Conservation (phyloP, 2,797 vertebrate genomes). For the Phyllotis vaccarum region DNA sequence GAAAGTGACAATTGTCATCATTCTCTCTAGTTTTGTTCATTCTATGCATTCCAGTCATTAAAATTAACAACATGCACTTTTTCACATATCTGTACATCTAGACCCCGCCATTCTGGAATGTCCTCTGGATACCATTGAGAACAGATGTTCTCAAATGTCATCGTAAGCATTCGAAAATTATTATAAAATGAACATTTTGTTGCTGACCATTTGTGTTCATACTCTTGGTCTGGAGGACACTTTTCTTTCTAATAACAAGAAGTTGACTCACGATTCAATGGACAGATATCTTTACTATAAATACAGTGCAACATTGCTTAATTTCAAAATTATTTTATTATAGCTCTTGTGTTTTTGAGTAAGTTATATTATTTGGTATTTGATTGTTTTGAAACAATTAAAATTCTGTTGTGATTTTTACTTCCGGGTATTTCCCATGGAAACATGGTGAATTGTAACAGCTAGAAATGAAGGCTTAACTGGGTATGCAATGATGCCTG, state of each 20-base stretch:
- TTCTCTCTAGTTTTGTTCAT: slow-evolving; percentile 64
- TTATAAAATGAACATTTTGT: slow-evolving; percentile 85
- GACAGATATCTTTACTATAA: slow-evolving; percentile 69
- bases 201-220: slow-evolving; percentile 81
- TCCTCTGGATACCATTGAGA: slow-evolving; percentile 86
- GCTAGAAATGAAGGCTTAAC: neutral
- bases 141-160: slow-evolving; percentile 89
- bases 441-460: slow-evolving; percentile 11
- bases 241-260: slow-evolving; percentile 79
- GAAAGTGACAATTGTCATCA: slow-evolving; percentile 23
- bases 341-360: slow-evolving; percentile 60
- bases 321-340: slow-evolving; percentile 48
- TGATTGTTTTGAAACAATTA: slow-evolving; percentile 63
- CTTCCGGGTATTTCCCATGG: slow-evolving; percentile 36
- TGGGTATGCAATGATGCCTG: slow-evolving; percentile 14
- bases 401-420: slow-evolving; percentile 55
- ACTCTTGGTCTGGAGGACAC: slow-evolving; percentile 77
- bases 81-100: slow-evolving; percentile 86
- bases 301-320: neutral
- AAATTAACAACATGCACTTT: slow-evolving; percentile 83
- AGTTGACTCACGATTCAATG: slow-evolving; percentile 78
- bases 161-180: slow-evolving; percentile 85
- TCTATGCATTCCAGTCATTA: slow-evolving; percentile 82
- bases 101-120: slow-evolving; percentile 88
- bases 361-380: slow-evolving; percentile 67